Conservation (phyloP, 2,113 vertebrate genomes). For the Morone chrysops region DNA sequence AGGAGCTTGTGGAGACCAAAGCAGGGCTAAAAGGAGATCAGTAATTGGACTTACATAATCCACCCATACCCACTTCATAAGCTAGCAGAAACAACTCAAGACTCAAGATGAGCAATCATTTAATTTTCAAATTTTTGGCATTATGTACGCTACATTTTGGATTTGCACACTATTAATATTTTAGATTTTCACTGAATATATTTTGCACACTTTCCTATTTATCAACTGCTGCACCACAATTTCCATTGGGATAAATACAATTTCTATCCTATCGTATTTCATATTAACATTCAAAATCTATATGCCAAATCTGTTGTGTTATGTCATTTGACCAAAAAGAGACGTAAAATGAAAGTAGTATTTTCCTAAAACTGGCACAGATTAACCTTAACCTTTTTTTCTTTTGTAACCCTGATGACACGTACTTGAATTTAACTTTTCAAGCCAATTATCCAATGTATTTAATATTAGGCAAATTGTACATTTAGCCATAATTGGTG, state of each 20-base stretch:
- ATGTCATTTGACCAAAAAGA: no score
- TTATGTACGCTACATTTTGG: background rate
- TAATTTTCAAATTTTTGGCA: background rate
- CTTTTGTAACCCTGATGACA: background rate
- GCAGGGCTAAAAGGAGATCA: background rate
- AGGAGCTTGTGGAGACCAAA: background rate
- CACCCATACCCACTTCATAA: background rate
- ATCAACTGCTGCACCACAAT: background rate
- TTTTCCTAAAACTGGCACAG: background rate
- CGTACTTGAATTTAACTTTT: conserved; percentile 2
- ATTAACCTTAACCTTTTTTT: background rate
- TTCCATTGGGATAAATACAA: background rate
- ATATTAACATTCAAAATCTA: background rate
- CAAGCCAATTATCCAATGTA: conserved; percentile 24
- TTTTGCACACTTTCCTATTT: no score
- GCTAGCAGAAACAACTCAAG: background rate
- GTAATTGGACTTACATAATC: no score
- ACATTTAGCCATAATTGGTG: conserved; percentile 10
- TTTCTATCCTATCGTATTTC: background rate
- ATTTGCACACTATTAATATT: background rate
- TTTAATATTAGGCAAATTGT: conserved; percentile 16
- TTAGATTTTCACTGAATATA: background rate
- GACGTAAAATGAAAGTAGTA: background rate
- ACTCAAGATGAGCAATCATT: background rate
- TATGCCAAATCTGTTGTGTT: background rate